A percentile compares a stretch with the other conserved stretches of the same genome.
phyloP scores from a whole-genome alignment of 2,888 invertebrate genomes.

The Calameuta pallipes region DNA sequence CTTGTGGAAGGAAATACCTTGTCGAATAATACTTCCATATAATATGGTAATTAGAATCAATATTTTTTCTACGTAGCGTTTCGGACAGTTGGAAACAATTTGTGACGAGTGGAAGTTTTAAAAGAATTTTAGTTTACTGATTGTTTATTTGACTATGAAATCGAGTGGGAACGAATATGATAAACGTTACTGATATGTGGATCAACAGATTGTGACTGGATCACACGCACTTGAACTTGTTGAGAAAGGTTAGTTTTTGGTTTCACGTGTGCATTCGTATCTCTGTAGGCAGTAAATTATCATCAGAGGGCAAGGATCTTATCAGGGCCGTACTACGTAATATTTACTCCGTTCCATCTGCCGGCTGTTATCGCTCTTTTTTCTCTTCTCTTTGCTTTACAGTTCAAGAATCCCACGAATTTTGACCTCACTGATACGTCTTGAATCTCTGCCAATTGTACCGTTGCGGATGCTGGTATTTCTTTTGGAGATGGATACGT shows the following conservation, averaged over 20 bases:
- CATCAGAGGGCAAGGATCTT: neutral
- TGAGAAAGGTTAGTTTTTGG: neutral
- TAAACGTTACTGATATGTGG: neutral
- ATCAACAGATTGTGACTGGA: neutral
- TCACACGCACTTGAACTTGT: neutral
- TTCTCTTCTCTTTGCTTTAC: conserved; percentile 15
- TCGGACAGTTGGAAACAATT: neutral
- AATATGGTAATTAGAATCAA: neutral
- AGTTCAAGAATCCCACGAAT: neutral
- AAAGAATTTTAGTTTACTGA: neutral
- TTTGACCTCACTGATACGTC: neutral
- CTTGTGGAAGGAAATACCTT: conserved; percentile 17
- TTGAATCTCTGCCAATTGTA: conserved; percentile 12
- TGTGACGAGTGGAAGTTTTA: neutral
- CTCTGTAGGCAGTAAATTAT: neutral
- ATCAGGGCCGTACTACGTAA: neutral
- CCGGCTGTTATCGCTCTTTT: conserved; percentile 10
- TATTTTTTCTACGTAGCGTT: neutral
- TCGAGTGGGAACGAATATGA: neutral
- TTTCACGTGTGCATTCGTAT: neutral
- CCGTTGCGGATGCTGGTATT: neutral
- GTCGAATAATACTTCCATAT: neutral
- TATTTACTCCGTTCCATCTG: neutral
- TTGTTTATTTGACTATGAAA: neutral
- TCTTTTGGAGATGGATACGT: neutral